Conservation (phyloP, 1,140 invertebrate species). For the Euura lappo region DNA sequence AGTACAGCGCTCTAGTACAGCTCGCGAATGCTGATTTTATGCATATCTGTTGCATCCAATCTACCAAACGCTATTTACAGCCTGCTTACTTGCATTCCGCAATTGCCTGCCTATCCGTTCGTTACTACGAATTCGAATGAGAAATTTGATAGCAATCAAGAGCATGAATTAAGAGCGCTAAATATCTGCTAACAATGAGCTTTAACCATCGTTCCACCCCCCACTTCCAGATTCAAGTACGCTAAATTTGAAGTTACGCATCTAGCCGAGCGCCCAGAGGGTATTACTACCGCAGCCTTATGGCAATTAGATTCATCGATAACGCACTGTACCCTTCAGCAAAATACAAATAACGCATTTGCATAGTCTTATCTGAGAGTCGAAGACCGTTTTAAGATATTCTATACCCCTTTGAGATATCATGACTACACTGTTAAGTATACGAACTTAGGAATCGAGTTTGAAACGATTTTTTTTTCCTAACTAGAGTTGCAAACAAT, state of each 20-base stretch:
- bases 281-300: neutral
- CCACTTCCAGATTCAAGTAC: neutral
- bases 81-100: neutral
- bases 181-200: neutral
- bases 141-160: neutral
- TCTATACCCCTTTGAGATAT: no score
- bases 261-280: neutral
- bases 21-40: neutral
- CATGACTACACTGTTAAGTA: no score
- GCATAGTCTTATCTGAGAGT: no score
- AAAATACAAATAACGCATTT: no score
- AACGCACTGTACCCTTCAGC: neutral
- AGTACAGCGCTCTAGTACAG: no score
- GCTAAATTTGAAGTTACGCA: neutral
- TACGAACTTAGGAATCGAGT: no score
- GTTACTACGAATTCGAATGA: neutral
- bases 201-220: neutral
- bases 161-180: no score
- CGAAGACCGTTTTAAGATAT: no score
- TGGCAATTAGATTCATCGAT: constrained; percentile 1
- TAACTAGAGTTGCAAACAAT: no score
- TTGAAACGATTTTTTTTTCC: no score
- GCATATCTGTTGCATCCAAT: no score
- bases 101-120: neutral
- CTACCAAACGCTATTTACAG: no score